These are phyloP conservation scores for Rhopilema esculentum DNA, from an alignment of 30 jellyfish, hydroid and myxozoan species.

Conservation along the genomic window DNA sequence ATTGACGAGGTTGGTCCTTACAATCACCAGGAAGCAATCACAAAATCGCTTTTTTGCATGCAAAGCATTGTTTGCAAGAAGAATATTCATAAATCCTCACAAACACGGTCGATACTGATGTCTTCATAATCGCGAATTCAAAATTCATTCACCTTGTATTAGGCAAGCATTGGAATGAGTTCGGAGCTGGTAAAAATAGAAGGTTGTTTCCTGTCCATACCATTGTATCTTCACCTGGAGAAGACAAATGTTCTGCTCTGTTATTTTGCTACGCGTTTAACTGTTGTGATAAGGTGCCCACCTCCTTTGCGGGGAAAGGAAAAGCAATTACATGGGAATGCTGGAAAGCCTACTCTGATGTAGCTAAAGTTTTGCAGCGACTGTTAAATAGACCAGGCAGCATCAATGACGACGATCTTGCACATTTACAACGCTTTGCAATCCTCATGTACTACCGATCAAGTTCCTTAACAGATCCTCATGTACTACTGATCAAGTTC, in stretches of 20 bases:
- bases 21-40: slow-evolving; percentile 48
- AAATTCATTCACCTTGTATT: slow-evolving; percentile 13
- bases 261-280: slow-evolving; percentile 17
- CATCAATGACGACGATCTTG: slow-evolving; percentile 10
- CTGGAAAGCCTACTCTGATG: slow-evolving; percentile 44
- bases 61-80: neutral
- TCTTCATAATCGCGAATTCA: slow-evolving; percentile 37
- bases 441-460: slow-evolving; percentile 54
- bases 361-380: neutral
- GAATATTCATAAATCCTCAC: slow-evolving; percentile 6
- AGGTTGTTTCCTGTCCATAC: slow-evolving; percentile 44
- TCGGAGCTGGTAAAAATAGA: slow-evolving; percentile 12
- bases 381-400: slow-evolving; percentile 6
- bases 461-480: too few species aligned
- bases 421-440: slow-evolving; percentile 28
- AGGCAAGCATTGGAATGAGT: slow-evolving; percentile 61
- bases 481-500: too few species aligned
- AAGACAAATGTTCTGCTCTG: slow-evolving; percentile 22
- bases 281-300: slow-evolving; percentile 36
- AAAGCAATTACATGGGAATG: slow-evolving; percentile 28
- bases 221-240: slow-evolving; percentile 3
- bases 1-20: slow-evolving; percentile 26
- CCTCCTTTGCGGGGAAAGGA: neutral
- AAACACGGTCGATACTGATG: slow-evolving; percentile 58
- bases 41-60: slow-evolving; percentile 17